phyloP scores from a whole-genome alignment of 1,140 invertebrate species.

The Acromyrmex echinatior region DNA sequence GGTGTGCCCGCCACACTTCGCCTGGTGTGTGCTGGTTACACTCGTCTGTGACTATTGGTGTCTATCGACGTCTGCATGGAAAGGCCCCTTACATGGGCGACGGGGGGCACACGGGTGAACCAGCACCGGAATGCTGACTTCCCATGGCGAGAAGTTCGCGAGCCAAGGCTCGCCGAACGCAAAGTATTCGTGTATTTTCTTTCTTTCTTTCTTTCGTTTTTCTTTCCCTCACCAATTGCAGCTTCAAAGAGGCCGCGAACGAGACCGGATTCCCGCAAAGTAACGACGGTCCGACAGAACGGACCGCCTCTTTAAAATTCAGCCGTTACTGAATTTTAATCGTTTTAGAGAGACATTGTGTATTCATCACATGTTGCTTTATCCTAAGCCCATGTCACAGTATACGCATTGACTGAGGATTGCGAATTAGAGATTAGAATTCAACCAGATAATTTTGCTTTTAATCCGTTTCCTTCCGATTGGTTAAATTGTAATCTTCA shows the following conservation, averaged over 20 bases:
- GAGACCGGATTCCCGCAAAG: constrained; percentile 48
- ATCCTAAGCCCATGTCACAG: not conserved
- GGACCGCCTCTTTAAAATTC: constrained; percentile 33
- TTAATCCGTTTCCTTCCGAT: too few species aligned
- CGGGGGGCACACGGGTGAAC: not conserved
- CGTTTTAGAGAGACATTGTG: not conserved
- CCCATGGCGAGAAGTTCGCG: constrained; percentile 75
- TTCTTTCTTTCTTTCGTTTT: not conserved
- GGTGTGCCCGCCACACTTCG: constrained; percentile 46
- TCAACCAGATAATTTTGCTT: too few species aligned
- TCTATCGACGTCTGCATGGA: constrained; percentile 74
- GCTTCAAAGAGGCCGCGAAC: constrained; percentile 56
- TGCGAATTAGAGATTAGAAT: too few species aligned
- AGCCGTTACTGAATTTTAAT: not conserved
- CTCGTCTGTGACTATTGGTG: constrained; percentile 64
- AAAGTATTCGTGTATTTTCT: constrained; percentile 35
- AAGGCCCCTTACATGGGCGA: constrained; percentile 72
- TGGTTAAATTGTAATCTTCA: too few species aligned
- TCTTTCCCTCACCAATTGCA: not conserved
- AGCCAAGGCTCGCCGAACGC: constrained; percentile 45
- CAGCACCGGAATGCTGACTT: constrained; percentile 82
- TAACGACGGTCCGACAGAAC: not conserved
- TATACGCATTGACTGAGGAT: too few species aligned
- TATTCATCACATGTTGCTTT: not conserved
- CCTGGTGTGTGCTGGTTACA: constrained; percentile 57